Conservation (phyloP, 2,797 vertebrate species). For the Lateolabrax maculatus region DNA sequence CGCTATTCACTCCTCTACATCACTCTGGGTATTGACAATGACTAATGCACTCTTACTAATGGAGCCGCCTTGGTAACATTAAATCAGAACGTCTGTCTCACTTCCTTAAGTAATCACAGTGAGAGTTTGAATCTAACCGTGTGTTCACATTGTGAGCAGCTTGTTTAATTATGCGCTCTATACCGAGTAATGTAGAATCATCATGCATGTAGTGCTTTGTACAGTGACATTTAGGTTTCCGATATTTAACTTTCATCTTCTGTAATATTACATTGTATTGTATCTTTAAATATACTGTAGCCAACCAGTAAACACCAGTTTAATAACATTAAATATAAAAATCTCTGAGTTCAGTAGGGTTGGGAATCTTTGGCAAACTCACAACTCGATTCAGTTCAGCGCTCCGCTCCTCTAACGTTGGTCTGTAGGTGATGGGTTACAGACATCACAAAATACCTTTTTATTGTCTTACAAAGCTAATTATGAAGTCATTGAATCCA, state of each 20-base stretch:
- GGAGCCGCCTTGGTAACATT: conserved; percentile 48
- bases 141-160: conserved; percentile 27
- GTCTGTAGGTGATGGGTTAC: too few relatives aligned
- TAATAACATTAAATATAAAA: neutral
- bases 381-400: too few relatives aligned
- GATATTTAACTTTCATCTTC: neutral
- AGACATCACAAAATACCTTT: too few relatives aligned
- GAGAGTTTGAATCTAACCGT: conserved; percentile 6
- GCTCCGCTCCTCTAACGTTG: too few relatives aligned
- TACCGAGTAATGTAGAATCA: neutral
- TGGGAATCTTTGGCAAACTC: neutral
- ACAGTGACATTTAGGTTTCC: neutral
- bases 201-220: neutral
- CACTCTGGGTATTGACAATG: conserved; percentile 49
- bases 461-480: too few relatives aligned
- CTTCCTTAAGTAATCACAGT: conserved; percentile 51
- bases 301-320: neutral
- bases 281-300: neutral
- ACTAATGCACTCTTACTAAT: conserved; percentile 71
- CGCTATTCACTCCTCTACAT: conserved; percentile 61
- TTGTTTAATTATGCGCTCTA: conserved; percentile 13
- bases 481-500: too few relatives aligned
- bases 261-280: neutral
- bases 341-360: neutral
- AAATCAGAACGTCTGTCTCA: conserved; percentile 46